These are phyloP conservation scores for Romanogobio albipinnatus DNA, from an alignment of 2,113 vertebrate genomes.

Conservation along the genomic window DNA sequence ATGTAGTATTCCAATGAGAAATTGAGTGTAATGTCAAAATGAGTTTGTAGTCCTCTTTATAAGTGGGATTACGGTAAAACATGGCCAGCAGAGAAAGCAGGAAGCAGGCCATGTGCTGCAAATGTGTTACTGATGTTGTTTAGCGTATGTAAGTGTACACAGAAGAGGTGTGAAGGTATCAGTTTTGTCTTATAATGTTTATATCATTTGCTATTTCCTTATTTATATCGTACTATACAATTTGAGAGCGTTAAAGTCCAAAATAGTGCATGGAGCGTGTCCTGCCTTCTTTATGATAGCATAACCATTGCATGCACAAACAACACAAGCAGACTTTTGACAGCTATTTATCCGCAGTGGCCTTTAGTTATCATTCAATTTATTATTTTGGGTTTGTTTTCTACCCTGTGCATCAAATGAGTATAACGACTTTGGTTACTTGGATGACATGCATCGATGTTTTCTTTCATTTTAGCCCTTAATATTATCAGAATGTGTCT, in stretches of 20 bases:
- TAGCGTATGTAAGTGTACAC: not conserved
- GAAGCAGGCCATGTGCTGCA: constrained; percentile 47
- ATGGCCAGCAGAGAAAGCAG: constrained; percentile 19
- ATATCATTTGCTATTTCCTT: not conserved
- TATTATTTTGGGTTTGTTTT: not conserved
- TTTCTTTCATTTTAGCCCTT: not conserved
- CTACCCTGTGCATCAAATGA: not conserved
- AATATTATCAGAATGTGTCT: not conserved
- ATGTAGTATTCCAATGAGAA: not conserved
- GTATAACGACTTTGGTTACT: not conserved
- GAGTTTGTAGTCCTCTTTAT: not conserved
- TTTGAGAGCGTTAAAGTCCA: not conserved
- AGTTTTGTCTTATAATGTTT: not conserved
- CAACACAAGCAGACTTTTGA: not conserved
- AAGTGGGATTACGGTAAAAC: constrained; percentile 34
- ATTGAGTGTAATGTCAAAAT: not conserved
- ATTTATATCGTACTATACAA: not conserved
- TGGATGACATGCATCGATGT: not conserved
- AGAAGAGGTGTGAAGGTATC: constrained; percentile 15
- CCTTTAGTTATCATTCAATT: not conserved
- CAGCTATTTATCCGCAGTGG: not conserved
- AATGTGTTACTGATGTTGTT: not conserved
- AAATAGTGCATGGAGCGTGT: not conserved
- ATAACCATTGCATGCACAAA: not conserved
- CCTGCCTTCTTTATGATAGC: not conserved